Evolutionary conservation across 2,797 vertebrate species (phyloP).

Genomic region (Uromys caudimaculatus): DNA sequence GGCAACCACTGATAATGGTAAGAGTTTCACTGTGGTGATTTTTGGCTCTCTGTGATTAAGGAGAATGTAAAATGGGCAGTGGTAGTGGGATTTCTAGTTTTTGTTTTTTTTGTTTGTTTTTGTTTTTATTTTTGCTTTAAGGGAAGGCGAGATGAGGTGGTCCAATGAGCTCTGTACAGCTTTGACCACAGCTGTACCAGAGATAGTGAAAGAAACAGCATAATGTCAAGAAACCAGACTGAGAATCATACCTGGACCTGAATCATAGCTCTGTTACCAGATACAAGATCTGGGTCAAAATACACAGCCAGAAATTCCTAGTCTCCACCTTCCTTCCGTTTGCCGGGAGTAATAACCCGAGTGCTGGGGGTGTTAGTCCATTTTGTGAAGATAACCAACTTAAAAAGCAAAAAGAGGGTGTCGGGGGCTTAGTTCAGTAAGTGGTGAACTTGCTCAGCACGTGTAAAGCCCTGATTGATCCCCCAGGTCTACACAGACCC

Average conservation of each 20-base stretch:
- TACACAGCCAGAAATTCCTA: not conserved
- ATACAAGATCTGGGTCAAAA: not conserved
- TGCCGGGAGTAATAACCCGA: not conserved
- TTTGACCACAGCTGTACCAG: not conserved
- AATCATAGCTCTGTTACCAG: not conserved
- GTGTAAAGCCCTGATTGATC: not conserved
- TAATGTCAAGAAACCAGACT: not conserved
- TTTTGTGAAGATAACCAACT: not conserved
- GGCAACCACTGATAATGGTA: not conserved
- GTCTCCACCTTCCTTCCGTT: not conserved
- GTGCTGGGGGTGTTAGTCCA: not conserved
- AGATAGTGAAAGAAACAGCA: not conserved
- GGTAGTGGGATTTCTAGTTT: not conserved
- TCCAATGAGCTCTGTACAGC: not conserved
- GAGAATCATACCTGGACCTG: not conserved
- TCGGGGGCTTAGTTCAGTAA: not conserved
- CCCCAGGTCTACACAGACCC: no score
- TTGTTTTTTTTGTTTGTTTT: not conserved
- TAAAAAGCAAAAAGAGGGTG: not conserved
- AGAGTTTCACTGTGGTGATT: not conserved
- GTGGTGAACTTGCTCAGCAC: not conserved
- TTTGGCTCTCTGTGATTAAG: not conserved
- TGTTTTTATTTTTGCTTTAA: not conserved
- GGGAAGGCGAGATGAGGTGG: not conserved
- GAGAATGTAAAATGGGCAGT: not conserved